Base-by-base conservation (phyloP, 2,888 invertebrate genomes). In the Drosophila eohydei region DNA sequence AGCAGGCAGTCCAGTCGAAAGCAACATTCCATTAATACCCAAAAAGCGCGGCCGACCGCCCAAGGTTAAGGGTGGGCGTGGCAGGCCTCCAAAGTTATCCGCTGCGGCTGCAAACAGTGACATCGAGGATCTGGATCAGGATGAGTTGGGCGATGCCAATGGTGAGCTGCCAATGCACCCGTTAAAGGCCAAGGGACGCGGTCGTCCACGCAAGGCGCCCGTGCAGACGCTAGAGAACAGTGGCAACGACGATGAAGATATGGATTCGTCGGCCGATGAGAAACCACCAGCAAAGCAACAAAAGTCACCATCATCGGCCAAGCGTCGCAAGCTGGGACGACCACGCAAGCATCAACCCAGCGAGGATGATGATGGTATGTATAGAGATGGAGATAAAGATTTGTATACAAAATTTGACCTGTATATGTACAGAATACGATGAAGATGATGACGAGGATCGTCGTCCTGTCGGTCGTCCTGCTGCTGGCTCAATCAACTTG, bases 31-130 rank as follows among this genome's bases (percentile, higher is more conserved):
- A 21, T 65, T 74, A 8, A 73, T 82, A 51, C 89, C 86, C 5
- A 90, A 89, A 74, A 91, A 91, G 51, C 89, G 91, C 41, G 91
- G 91, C 14, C 89, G 91, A 28, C 89, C 91, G 7, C 14, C 88
- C 5, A 81, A 87, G 57, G 58, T 67, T 8, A 79, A 82, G 34
- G 84, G 87, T 16, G 57, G 48, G 9, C 79, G 88, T 30, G 89
- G 89, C n/a, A 65, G 86, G 34, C 88, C 79, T 11, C 32, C 79
- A 54, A 91, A 82, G 44, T 2, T 11, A 3, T 28, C 54, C 4
- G 28, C n/a, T 1, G 21, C 32, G 2, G 72, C 21, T 4, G 43
- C 32, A 2, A 41, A 46, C 30, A 70, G 59, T 52, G 71, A 68
- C n/a, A 64, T 61, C 28, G 77, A 69, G 0, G 86, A 74, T 21